Base-by-base conservation (phyloP, 2,797 vertebrate species). In the Channa striata region DNA sequence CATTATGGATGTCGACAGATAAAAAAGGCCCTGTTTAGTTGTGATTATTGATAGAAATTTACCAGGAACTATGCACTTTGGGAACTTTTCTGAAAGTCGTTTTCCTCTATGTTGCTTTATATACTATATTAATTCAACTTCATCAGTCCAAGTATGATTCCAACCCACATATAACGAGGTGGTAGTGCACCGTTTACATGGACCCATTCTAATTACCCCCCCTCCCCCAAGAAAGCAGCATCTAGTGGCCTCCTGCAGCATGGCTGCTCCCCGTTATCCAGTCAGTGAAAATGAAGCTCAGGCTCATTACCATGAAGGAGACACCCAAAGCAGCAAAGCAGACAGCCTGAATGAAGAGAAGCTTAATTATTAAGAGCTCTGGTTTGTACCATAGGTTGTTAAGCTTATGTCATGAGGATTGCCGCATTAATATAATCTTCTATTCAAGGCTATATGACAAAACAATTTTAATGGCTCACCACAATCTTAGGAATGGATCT, bases 291-390 rank as follows among this genome's bases (percentile, higher is more conserved):
- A 99, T 99, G 91, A 99, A 99, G 87, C 97, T 97, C 91, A 99
- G 89, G 77, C 97, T 99, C 98, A 99, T 99, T 65, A 94, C 93
- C 98, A 99, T 99, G 91, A 99, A 97, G 85, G 95, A 89, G 80
- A 99, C 80, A 0, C 98, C 98, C 7, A 99, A 84, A 52, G 88
- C 93, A 56, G 96, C 96, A 2, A 99, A 99, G 85, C 96, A 96
- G 33, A 87, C 88, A 57, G 97, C 97, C 98, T 99, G 83, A 9
- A n/a, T 9, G 25, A 0, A 30, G 17, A 30, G n/a, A 46, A 5
- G 10, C 10, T 40, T 37, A 20, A 40, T 34, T 42, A 62, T 72
- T 8, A 58, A 62, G 17, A 40, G 52, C 17, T 44, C n/a, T 9
- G 8, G 5, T 23, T 5, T 17, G 9, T 3, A 40, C 25, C 42